Evolutionary conservation across 2,797 vertebrate genomes (phyloP).

Genomic region (Sandelia bainsii): DNA sequence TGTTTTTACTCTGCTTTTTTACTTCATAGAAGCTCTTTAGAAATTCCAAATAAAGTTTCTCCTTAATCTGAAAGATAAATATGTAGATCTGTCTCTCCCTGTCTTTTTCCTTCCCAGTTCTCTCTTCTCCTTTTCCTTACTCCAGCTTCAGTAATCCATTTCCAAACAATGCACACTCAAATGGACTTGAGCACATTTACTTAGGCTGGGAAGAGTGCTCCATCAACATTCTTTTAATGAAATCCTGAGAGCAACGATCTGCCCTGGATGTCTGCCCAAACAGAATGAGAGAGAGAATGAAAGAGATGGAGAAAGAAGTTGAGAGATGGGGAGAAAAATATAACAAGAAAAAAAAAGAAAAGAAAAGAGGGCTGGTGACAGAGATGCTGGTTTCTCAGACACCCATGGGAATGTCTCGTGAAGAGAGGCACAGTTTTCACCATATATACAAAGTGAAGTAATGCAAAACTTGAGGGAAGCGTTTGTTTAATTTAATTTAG

Average conservation of each 20-base stretch:
- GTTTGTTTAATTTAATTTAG: constrained; percentile 27
- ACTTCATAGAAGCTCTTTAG: constrained; percentile 44
- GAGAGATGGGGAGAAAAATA: constrained; percentile 38
- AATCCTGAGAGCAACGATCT: constrained; percentile 76
- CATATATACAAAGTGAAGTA: constrained; percentile 18
- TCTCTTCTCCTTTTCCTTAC: constrained; percentile 42
- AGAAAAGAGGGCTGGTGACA: constrained; percentile 35
- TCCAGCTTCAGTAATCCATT: constrained; percentile 71
- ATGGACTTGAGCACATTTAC: constrained; percentile 79
- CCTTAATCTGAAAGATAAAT: constrained; percentile 63
- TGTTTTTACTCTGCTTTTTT: constrained; percentile 28
- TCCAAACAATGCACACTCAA: constrained; percentile 78
- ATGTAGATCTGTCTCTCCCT: constrained; percentile 39
- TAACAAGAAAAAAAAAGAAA: constrained; percentile 14
- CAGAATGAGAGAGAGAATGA: constrained; percentile 50
- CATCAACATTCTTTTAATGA: constrained; percentile 83
- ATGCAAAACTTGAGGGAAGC: constrained; percentile 7
- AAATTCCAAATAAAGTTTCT: constrained; percentile 53
- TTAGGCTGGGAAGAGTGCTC: constrained; percentile 76
- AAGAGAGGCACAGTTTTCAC: constrained; percentile 19
- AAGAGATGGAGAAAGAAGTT: constrained; percentile 37
- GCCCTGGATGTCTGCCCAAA: constrained; percentile 75
- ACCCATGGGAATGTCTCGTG: constrained; percentile 33
- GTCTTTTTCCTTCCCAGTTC: constrained; percentile 10
- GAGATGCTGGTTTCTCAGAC: constrained; percentile 50